A percentile compares a stretch with the other conserved stretches of the same genome.
Conservation (phyloP, 2,888 invertebrate genomes). For the Ennomos quercinarius region DNA sequence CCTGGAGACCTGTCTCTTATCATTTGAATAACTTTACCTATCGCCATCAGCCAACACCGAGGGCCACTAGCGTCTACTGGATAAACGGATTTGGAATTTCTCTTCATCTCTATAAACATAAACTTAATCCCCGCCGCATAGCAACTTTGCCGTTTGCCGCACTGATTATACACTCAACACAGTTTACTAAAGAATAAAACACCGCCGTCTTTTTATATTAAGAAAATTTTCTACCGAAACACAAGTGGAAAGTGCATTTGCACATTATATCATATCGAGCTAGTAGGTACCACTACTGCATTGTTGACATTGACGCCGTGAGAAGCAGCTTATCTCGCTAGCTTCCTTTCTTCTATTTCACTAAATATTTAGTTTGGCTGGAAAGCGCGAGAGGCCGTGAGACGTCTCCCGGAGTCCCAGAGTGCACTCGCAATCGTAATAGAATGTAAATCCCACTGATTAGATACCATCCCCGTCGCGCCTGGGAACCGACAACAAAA, state of each 20-base stretch:
- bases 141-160: conserved; percentile 6
- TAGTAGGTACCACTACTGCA: not conserved
- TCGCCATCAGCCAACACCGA: conserved; percentile 36
- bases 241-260: conserved; percentile 18
- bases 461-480: conserved; percentile 69
- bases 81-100: conserved; percentile 38
- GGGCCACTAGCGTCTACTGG: conserved; percentile 24
- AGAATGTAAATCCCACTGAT: conserved; percentile 75
- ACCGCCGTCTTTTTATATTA: conserved; percentile 12
- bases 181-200: not conserved
- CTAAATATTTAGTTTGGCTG: conserved; percentile 79
- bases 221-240: conserved; percentile 7
- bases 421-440: conserved; percentile 70
- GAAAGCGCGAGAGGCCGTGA: conserved; percentile 60
- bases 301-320: conserved; percentile 48
- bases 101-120: conserved; percentile 37
- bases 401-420: conserved; percentile 48
- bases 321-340: conserved; percentile 74
- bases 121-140: conserved; percentile 24
- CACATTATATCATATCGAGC: conserved; percentile 7
- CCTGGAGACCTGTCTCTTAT: conserved; percentile 50
- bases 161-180: conserved; percentile 2
- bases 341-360: conserved; percentile 69
- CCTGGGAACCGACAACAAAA: conserved; percentile 74
- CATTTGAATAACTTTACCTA: conserved; percentile 55